Base-by-base conservation (phyloP, 2,888 invertebrate species). In the Dione vanillae region DNA sequence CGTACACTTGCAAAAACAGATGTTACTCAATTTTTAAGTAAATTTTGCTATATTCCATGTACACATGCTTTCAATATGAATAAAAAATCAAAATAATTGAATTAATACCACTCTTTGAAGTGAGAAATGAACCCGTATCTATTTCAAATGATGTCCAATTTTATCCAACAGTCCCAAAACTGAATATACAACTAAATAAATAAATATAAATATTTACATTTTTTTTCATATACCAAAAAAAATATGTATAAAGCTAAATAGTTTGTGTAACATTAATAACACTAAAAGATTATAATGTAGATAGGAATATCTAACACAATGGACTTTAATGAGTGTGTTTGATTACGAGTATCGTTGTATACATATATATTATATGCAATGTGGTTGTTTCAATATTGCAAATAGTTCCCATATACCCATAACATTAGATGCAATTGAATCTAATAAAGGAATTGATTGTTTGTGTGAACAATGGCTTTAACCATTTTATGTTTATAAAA, bases 251-350 rank as follows among this genome's bases (percentile, higher is more conserved):
- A 19, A 40, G 19, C 20, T 14, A 6, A 27, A 43, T 43, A 43
- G n/a, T 41, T 43, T 43, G 6, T 1, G 8, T 27, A n/a, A 61
- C n/a, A 61, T 61, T 10, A 16, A n/a, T 61, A 20, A 45, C 9
- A n/a, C 11, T n/a, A n/a, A n/a, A 35, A 45, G 45, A 45, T 61
- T 61, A 61, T 27, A 61, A 11, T 16, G 16, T 40, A 56, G 45
- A 61, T 35, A 45, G 45, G n/a, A 45, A 27, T 35, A 45, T 61
- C n/a, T 45, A 61, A 45, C 45, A 61, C 45, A 61, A 16, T 45
- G 35, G 45, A 61, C 61, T 61, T 61, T 61, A 45, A 61, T 45
- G 27, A 35, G 27, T 35, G 45, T 45, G 45, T 61, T 45, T 43
- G 43, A n/a, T 20, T 61, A 61, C 11, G n/a, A 45, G 45, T 45